Percentiles rank a stretch among this genome's conserved stretches.
Conservation (phyloP, 2,113 vertebrate species). For the Eolophus roseicapilla region DNA sequence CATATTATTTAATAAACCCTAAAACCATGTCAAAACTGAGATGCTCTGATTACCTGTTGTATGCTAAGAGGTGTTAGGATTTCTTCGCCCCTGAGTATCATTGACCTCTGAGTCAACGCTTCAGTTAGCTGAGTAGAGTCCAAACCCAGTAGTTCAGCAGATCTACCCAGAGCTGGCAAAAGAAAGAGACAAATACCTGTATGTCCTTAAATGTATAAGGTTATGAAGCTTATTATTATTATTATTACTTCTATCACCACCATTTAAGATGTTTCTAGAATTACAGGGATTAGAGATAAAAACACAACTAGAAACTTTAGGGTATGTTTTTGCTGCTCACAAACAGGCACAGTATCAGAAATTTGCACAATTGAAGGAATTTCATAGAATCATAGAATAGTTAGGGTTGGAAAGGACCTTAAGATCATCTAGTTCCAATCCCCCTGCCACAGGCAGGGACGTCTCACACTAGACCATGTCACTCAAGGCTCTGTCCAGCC, state of each 20-base stretch:
- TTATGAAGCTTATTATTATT: neutral
- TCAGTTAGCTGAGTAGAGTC: constrained; percentile 88
- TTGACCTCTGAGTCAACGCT: constrained; percentile 91
- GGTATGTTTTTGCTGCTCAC: too few relatives aligned
- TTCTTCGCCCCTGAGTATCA: constrained; percentile 98
- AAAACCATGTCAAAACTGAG: neutral
- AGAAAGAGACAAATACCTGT: neutral
- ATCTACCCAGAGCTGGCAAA: constrained; percentile 82
- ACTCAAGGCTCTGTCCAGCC: neutral
- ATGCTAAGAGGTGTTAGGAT: constrained; percentile 94
- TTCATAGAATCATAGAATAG: neutral
- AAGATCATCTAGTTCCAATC: neutral
- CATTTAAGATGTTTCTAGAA: neutral
- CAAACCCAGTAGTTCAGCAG: constrained; percentile 90
- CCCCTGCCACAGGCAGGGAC: neutral
- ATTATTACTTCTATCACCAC: neutral
- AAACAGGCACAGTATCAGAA: too few relatives aligned
- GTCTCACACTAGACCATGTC: neutral
- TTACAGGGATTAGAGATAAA: neutral
- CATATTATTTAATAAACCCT: neutral
- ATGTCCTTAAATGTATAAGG: neutral
- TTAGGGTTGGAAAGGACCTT: neutral
- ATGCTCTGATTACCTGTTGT: constrained; percentile 82
- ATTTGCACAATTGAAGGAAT: too few relatives aligned
- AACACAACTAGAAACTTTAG: neutral